Evolutionary conservation across 1,140 invertebrate genomes (phyloP), one percentile per base, ranked within the genome.

Genomic region (Proctacanthus coquilletti): DNA sequence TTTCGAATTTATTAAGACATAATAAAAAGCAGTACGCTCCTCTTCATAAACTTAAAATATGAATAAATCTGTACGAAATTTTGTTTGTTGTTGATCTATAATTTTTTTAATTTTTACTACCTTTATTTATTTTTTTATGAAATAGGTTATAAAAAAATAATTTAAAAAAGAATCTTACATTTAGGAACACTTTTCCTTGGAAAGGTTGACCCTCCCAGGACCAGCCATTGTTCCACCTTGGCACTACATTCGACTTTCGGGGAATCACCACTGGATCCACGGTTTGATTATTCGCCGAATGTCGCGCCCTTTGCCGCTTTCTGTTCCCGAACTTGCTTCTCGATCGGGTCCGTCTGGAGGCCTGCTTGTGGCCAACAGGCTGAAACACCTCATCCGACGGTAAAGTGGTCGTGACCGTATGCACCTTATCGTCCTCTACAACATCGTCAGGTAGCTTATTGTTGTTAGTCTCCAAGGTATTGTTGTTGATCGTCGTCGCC

Each of bases 201-300:
- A 77, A 84, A 8, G 82, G 66, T 48, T 84, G 74, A 21, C 88
- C 87, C 50, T 84, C 76, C 83, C 85, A 93, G 36, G 71, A 76
- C 88, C 88, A 94, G 4, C 87, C 87, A 50, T 92, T 89, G 46
- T 80, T 85, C 81, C 84, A 88, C 42, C 78, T 79, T 3, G 82
- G 81, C 43, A 69, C 65, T 18, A 66, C 59, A 43, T 68, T 61
- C 6, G 60, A 50, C 47, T 55, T 68, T 21, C 40, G 52, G 48
- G 45, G 56, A 11, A 52, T 52, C 41, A 50, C 44, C 2, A 47
- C 53, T 18, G 54, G 56, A 21, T 57, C 51, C 18, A 55, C 25
- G 33, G 59, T 51, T 27, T 49, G 41, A 5, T 49, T 53, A n/a
- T 55, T 52, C 3, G 50, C 51, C 6, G 46, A 47, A 9, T 53